Base-by-base conservation (phyloP, 1,140 invertebrate genomes). In the Laodelphax striatellus region DNA sequence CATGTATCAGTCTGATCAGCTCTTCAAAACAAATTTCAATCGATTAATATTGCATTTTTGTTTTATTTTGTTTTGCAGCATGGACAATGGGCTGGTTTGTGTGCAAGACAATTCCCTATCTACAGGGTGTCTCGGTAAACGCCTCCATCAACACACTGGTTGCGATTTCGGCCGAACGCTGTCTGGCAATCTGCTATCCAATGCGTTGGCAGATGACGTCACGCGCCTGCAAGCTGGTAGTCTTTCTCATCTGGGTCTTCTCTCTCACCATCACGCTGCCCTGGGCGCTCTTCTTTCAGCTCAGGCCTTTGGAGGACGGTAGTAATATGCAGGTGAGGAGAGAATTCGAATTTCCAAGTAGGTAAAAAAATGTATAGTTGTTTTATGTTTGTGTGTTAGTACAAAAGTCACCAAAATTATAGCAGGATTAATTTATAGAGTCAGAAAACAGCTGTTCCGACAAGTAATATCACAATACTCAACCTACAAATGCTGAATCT, bases 121-220 rank as follows among this genome's bases (percentile, higher is more conserved):
- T 84, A 0, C 82, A 84, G 69, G 81, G 81, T 9, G 80, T 83
- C 0, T 79, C 80, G 3, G 81, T 84, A 9, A 80, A 78, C 59
- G 80, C 81, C 4, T 83, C 81, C 2, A 79, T 84, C 54, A 80
- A 82, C 68, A 82, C 81, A 0, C 67, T 84, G 50, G 80, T 82
- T 28, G 81, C 80, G 38, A 82, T 84, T 43, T 80, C 81, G 0
- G 68, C 82, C 19, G 82, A 84, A 68, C 74, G 80, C 72, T 76
- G 71, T 68, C 67, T 81, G 31, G 79, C 81, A 22, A 82, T 83
- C 43, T 81, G 79, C 65, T 78, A 73, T 63, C 79, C 80, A 22
- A 68, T 82, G 65, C 72, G 73, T 52, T 74, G 73, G 41, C 76
- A 80, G 63, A 77, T 82, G 64, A 77, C 76, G 3, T 73, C 73